A percentile compares a stretch with the other conserved stretches of the same genome.
Evolutionary conservation across 53 echinoderm and acorn worm genomes (phyloP).

Genomic region (Echinometra lucunter): DNA sequence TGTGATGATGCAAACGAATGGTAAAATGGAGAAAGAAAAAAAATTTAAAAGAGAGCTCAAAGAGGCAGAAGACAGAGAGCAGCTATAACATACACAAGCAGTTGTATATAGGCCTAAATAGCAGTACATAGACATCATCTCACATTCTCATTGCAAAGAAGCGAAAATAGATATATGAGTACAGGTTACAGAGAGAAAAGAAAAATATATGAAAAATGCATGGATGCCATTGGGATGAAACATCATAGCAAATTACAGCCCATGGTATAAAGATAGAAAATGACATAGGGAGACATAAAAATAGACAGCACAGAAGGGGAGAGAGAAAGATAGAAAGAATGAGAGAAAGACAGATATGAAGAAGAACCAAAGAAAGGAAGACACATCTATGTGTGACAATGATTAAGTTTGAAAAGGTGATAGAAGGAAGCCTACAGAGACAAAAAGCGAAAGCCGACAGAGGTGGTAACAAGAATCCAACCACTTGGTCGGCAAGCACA

Average conservation of each 20-base stretch:
- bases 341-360: not conserved
- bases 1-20: not conserved
- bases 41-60: not conserved
- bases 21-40: not conserved
- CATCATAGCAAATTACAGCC: not conserved
- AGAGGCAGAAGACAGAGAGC: not conserved
- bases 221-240: not conserved
- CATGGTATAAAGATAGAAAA: not conserved
- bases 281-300: not conserved
- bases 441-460: not conserved
- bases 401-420: constrained; percentile 29
- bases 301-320: not conserved
- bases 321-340: not conserved
- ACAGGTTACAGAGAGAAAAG: not conserved
- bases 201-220: not conserved
- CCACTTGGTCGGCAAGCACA: not conserved
- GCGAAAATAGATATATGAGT: not conserved
- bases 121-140: no score
- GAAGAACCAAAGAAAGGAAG: not conserved
- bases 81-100: not conserved
- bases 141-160: not conserved
- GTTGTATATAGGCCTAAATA: not conserved
- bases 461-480: constrained; percentile 5
- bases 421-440: not conserved
- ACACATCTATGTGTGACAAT: constrained; percentile 1